Conservation (phyloP, 2,113 vertebrate species). For the Cyprinodon variegatus region DNA sequence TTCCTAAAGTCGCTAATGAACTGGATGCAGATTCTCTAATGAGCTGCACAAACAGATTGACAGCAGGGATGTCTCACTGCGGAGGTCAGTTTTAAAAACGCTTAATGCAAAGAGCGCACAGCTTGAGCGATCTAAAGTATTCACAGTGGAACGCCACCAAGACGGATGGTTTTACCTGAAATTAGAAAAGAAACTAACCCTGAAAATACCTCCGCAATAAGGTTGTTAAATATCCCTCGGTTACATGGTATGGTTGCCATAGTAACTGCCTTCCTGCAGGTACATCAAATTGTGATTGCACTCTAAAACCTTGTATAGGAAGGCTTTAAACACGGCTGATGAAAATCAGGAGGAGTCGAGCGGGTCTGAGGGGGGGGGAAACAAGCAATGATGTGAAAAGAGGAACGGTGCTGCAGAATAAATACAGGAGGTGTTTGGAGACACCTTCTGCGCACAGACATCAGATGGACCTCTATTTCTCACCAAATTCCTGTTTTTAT, state of each 20-base stretch:
- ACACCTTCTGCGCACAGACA: not conserved
- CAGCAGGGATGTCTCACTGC: not conserved
- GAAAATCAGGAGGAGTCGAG: conserved; percentile 9
- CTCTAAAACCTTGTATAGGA: conserved; percentile 27
- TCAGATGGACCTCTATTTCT: not conserved
- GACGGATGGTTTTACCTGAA: not conserved
- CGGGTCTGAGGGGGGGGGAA: conserved; percentile 6
- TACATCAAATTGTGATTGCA: conserved; percentile 42
- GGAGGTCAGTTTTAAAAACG: conserved; percentile 1
- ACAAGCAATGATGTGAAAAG: not conserved
- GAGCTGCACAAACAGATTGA: not conserved
- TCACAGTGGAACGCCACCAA: not conserved
- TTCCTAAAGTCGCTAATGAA: conserved; percentile 4
- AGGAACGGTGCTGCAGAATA: not conserved
- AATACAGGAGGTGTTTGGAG: not conserved
- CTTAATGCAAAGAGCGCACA: not conserved
- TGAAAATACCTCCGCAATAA: not conserved
- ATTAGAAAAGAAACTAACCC: not conserved
- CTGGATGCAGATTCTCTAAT: not conserved
- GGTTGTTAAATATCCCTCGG: not conserved
- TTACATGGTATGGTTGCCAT: conserved; percentile 26
- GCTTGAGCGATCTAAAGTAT: not conserved
- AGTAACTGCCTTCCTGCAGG: conserved; percentile 21
- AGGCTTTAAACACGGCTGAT: conserved; percentile 18
- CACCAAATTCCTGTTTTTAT: not conserved